phyloP scores from a whole-genome alignment of 2,888 invertebrate species.

The Biston stratarius region DNA sequence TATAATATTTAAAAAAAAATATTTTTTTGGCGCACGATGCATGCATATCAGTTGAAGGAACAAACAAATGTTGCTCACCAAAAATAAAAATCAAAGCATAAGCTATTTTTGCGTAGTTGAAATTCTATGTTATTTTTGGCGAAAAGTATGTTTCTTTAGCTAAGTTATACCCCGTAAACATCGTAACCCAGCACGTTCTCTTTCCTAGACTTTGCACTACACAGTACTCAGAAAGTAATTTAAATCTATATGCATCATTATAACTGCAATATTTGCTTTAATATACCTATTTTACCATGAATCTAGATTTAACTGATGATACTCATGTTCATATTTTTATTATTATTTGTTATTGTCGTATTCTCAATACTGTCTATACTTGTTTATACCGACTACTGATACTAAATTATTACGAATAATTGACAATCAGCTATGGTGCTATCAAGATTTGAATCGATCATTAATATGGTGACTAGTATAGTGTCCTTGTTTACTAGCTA shows the following conservation, averaged over 20 bases:
- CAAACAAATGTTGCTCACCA: constrained; percentile 9
- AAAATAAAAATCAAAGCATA: constrained; percentile 15
- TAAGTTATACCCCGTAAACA: constrained; percentile 21
- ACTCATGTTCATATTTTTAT: not conserved
- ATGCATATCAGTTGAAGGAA: constrained; percentile 54
- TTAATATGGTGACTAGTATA: no score
- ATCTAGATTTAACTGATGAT: not conserved
- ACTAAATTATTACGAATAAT: not conserved
- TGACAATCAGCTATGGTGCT: not conserved
- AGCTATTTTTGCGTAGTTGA: constrained; percentile 7
- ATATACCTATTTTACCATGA: not conserved
- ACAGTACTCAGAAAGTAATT: constrained; percentile 30
- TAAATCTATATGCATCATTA: constrained; percentile 21
- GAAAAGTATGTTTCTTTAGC: constrained; percentile 26
- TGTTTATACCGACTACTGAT: not conserved
- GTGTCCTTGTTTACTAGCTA: no score
- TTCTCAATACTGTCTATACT: not conserved
- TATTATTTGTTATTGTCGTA: no score
- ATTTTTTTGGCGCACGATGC: constrained; percentile 63
- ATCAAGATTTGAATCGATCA: not conserved
- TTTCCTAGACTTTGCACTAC: constrained; percentile 51
- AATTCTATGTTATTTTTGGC: constrained; percentile 25
- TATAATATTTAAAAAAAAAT: constrained; percentile 22
- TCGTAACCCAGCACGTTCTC: constrained; percentile 49
- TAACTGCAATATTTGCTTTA: constrained; percentile 12